Evolutionary conservation across 2,113 vertebrate species (phyloP), one percentile per base, ranked within the genome.

Genomic region (Trogon surrucura): DNA sequence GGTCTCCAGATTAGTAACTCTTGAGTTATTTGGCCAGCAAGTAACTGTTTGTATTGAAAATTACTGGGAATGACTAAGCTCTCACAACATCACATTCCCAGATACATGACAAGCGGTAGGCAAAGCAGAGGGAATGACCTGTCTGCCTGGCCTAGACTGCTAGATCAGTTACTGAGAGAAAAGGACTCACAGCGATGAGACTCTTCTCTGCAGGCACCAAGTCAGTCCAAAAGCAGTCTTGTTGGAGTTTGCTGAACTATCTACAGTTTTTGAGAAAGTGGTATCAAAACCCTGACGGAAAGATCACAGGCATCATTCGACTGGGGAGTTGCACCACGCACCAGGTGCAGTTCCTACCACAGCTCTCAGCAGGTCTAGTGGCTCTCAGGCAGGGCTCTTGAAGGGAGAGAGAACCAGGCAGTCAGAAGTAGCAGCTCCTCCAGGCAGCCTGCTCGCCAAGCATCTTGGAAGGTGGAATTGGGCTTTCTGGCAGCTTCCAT

Each of bases 21-120:
- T 7, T 8, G 34, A 79, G 34, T 81, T 93, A 56, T 56, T 54
- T 21, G 38, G 61, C 10, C 60, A 61, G 25, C 56, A 84, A 38
- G 10, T 57, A 82, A 91, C 32, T 41, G 18, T 30, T 60, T 22
- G 27, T 58, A 58, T 1, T 67, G 38, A 74, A 88, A 95, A 85
- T 66, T 25, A 36, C 8, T 0, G 2, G 27, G 13, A 85, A 9
- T 0, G 0, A 20, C 36, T 45, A 71, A 16, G 11, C 13, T 90
- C 27, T 56, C 45, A 20, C 13, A 89, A 65, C 14, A 66, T 36
- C 56, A 32, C 25, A 53, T 20, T 57, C 38, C 29, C 26, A 54
- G 26, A 44, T 5, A 38, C 11, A 25, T 44, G 53, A 6, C 38
- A 41, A 6, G 2, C 13, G 45, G 57, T 57, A 71, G 62, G 45